Evolutionary conservation across 2,888 invertebrate genomes (phyloP), one percentile per base, ranked within the genome.

Genomic region (Pristionchus mayeri): DNA sequence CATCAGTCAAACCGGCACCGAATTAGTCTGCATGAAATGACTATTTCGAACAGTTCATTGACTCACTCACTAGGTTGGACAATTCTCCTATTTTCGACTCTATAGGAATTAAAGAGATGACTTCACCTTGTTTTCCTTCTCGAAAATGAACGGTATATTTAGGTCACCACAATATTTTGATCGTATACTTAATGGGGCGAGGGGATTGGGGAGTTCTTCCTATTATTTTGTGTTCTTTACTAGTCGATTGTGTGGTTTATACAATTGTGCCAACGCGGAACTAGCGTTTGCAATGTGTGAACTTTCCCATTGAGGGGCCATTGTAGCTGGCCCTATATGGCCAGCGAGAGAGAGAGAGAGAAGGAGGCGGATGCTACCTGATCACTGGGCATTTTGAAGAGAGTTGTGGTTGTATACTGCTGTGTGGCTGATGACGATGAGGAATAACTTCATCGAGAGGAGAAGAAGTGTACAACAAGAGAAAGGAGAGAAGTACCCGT

Each of bases 1-100:
- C 71, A 71, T 71, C 71, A 71, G 71, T 71, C 71, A 40, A 71
- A 71, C 40, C 21, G 71, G 71, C 71, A 71, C 71, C 71, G n/a
- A 44, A 71, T 71, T 71, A 40, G 40, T 24, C 40, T 40, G 34
- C 30, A 24, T 63, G 63, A 63, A 30, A 63, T 63, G 63, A 21
- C 71, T 44, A 71, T 71, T 71, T 71, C 71, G 71, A 71, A 44
- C 71, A 7, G 71, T 63, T n/a, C 13, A 40, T 0, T 71, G 71
- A 71, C 71, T 71, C 71, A 71, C 71, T 40, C n/a, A 7, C 34
- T 63, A 34, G 63, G 63, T 16, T 21, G 54, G n/a, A 54, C 21
- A 54, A 4, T 54, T 54, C 54, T 21, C n/a, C n/a, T 11, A 21
- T 71, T 40, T 24, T 40, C 40, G 44, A 71, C 9, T 34, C 13